Evolutionary conservation across 2,113 vertebrate genomes (phyloP), one percentile per base, ranked within the genome.

Genomic region (Apaloderma vittatum): DNA sequence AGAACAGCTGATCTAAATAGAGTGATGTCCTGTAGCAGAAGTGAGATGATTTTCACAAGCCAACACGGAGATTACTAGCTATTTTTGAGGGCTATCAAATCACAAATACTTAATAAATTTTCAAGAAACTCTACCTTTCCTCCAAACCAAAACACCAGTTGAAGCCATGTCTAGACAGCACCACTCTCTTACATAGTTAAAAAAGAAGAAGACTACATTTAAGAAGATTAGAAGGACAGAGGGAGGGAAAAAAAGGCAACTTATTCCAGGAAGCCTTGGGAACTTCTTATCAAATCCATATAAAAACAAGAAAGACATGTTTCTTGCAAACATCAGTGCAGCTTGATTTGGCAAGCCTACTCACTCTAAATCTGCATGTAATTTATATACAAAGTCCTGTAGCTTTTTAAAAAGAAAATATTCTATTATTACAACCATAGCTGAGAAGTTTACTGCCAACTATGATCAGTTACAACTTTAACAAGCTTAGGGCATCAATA

Each of bases 201-300:
- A 40, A 40, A 27, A 3, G 5, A 6, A 19, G 5, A 8, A 51
- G 3, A 2, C 0, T 16, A 40, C 1, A 8, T 30, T 73, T n/a
- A 45, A 43, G 11, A 45, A 43, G 11, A 26, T 22, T 18, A 32
- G 13, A 66, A 72, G 19, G 36, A 55, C 74, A 70, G 8, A 29
- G 5, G 8, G 5, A 51, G 11, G 9, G 51, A 45, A 1, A 13
- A 27, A 34, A 62, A 26, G 51, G 40, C 5, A 12, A 45, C 9
- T 91, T 48, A 52, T 51, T 93, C 22, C 17, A 71, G 15, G 46
- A 71, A 79, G 13, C 8, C 26, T 37, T n/a, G 6, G 20, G 24
- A 91, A 62, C 10, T 9, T 17, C 15, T 34, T 62, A 30, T 11
- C 0, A 0, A 52, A 51, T 9, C 7, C 15, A 36, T 27, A 55